Evolutionary conservation across 2,888 invertebrate genomes (phyloP).

Genomic region (Andrena minutula): DNA sequence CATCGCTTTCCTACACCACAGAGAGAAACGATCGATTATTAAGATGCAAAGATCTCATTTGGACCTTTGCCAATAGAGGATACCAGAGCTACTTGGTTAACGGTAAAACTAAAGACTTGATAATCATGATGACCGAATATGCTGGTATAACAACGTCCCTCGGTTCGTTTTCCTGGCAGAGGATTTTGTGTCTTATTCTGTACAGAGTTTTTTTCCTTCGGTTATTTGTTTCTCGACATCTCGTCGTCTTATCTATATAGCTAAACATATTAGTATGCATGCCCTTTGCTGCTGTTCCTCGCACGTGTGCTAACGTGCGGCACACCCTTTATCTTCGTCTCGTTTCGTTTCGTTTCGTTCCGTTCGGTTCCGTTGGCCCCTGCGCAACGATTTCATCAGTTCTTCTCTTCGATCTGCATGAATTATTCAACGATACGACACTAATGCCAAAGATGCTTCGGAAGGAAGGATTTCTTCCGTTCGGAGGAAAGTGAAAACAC

Average conservation of each 20-base stretch:
- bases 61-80: constrained; percentile 71
- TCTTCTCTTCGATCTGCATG: constrained; percentile 73
- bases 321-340: constrained; percentile 27
- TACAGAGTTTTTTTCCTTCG: constrained; percentile 39
- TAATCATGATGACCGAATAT: constrained; percentile 72
- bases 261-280: constrained; percentile 31
- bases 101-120: constrained; percentile 77
- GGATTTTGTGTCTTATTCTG: constrained; percentile 26
- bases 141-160: constrained; percentile 34
- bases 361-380: constrained; percentile 39
- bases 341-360: neutral
- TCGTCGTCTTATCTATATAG: constrained; percentile 58
- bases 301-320: constrained; percentile 33
- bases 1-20: constrained; percentile 90
- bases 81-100: constrained; percentile 81
- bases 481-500: neutral
- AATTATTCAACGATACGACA: constrained; percentile 72
- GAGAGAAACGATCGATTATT: constrained; percentile 74
- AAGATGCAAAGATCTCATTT: constrained; percentile 61
- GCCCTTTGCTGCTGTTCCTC: constrained; percentile 52
- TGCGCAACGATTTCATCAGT: constrained; percentile 38
- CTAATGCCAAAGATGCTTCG: constrained; percentile 69
- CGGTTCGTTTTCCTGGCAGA: constrained; percentile 38
- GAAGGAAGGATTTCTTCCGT: constrained; percentile 2
- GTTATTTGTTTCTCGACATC: constrained; percentile 40